phyloP scores from a whole-genome alignment of 2,888 invertebrate genomes.

The Amphipyra tragopoginis region DNA sequence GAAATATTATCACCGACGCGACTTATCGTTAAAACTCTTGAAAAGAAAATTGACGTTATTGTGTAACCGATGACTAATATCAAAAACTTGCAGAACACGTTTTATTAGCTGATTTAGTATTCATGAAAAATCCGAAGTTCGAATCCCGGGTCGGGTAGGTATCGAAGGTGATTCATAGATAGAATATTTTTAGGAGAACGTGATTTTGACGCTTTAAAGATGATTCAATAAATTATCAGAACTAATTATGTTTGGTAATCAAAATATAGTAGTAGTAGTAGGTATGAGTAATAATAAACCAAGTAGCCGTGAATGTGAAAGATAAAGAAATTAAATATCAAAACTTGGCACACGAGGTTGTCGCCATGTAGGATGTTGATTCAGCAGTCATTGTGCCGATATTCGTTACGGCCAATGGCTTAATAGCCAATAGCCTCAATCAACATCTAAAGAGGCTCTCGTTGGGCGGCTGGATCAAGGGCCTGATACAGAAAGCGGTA shows the following conservation, averaged over 20 bases:
- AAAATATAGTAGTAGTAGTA: slow-evolving; percentile 16
- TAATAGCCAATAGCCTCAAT: no score
- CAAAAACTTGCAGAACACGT: slow-evolving; percentile 16
- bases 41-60: slow-evolving; percentile 33
- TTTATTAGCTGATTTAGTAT: slow-evolving; percentile 24
- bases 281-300: no score
- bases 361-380: no score
- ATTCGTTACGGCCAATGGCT: no score
- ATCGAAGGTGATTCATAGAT: slow-evolving; percentile 31
- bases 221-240: slow-evolving; percentile 21
- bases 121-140: slow-evolving; percentile 31
- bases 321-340: no score
- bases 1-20: slow-evolving; percentile 20
- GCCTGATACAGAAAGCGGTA: no score
- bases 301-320: no score
- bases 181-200: slow-evolving; percentile 3
- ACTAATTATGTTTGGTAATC: slow-evolving; percentile 18
- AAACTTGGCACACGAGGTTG: no score
- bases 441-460: no score
- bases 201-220: background rate
- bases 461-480: no score
- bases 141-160: slow-evolving; percentile 21
- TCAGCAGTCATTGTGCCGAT: no score
- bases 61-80: slow-evolving; percentile 38
- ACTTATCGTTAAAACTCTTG: slow-evolving; percentile 7